Evolutionary conservation across 30 jellyfish, hydroid and myxozoan genomes (phyloP).

Genomic region (Rhopilema esculentum): DNA sequence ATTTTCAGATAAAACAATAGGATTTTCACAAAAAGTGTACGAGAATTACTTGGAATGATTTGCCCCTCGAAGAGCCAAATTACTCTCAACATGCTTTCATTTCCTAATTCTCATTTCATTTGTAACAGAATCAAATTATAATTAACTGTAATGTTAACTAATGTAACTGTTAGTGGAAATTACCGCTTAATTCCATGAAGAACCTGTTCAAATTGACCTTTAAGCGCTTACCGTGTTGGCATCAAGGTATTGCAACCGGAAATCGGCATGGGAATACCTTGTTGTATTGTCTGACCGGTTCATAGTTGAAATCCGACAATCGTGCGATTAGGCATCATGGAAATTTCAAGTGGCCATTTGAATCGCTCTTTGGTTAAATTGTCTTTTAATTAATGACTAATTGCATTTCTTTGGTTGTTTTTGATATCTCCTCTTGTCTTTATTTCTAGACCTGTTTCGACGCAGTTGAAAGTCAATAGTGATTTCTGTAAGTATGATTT

Average conservation of each 20-base stretch:
- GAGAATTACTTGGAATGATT: too few species aligned
- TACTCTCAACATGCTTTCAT: too few species aligned
- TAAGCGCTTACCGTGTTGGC: background rate
- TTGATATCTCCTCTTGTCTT: constrained; percentile 11
- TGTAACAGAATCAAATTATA: background rate
- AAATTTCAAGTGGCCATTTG: constrained; percentile 42
- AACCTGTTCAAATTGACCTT: background rate
- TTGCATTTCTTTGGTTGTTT: constrained; percentile 48
- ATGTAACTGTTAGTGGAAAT: background rate
- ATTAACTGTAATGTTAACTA: background rate
- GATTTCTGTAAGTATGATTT: constrained; percentile 2
- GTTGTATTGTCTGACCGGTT: background rate
- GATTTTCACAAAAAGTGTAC: too few species aligned
- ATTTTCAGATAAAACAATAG: too few species aligned
- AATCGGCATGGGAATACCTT: constrained; percentile 11
- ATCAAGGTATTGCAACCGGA: background rate
- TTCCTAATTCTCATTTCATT: too few species aligned
- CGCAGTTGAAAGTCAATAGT: background rate
- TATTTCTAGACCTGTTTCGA: background rate
- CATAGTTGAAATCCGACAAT: constrained; percentile 13
- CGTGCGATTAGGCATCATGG: constrained; percentile 41
- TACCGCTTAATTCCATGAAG: background rate
- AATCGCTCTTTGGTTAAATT: background rate
- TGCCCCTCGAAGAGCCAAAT: too few species aligned
- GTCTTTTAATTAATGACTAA: constrained; percentile 32